phyloP scores from a whole-genome alignment of 2,888 invertebrate genomes.

The Drosophila antonietae region DNA sequence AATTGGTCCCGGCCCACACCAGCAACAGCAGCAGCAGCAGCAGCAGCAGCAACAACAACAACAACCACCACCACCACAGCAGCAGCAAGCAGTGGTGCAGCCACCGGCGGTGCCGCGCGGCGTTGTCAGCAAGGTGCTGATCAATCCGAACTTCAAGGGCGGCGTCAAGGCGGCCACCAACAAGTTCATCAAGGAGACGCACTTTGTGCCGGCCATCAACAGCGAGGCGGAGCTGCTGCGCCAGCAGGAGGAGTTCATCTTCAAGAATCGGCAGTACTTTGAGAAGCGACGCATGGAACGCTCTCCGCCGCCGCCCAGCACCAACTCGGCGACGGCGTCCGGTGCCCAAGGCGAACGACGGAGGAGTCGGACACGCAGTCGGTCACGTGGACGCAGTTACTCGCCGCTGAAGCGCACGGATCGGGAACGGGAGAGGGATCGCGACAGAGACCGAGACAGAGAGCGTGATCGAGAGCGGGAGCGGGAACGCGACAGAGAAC shows the following conservation, averaged over 20 bases:
- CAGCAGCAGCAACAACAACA: constrained; percentile 9
- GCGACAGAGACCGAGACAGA: constrained; percentile 68
- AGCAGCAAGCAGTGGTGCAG: constrained; percentile 18
- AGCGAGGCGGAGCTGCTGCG: constrained; percentile 84
- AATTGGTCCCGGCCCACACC: not conserved
- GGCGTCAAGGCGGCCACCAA: constrained; percentile 85
- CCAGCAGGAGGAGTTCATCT: constrained; percentile 85
- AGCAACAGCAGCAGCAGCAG: constrained; percentile 27
- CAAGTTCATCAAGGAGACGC: constrained; percentile 84
- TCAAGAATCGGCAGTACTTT: constrained; percentile 84
- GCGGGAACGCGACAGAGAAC: constrained; percentile 51
- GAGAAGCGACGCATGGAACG: constrained; percentile 84
- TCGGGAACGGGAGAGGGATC: constrained; percentile 66
- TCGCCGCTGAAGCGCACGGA: constrained; percentile 80
- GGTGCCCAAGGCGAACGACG: constrained; percentile 39
- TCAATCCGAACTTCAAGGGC: constrained; percentile 85
- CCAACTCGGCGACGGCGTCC: constrained; percentile 24
- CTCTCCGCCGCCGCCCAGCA: constrained; percentile 72
- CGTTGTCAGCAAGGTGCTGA: constrained; percentile 79
- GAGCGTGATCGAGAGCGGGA: constrained; percentile 61
- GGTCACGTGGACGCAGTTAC: constrained; percentile 84
- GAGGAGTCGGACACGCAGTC: constrained; percentile 80
- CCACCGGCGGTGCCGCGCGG: constrained; percentile 52
- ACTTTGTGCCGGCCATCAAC: constrained; percentile 83
- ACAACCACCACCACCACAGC: constrained; percentile 6